Evolutionary conservation across 2,797 vertebrate genomes (phyloP), one percentile per base, ranked within the genome.

Genomic region (Acridotheres tristis): DNA sequence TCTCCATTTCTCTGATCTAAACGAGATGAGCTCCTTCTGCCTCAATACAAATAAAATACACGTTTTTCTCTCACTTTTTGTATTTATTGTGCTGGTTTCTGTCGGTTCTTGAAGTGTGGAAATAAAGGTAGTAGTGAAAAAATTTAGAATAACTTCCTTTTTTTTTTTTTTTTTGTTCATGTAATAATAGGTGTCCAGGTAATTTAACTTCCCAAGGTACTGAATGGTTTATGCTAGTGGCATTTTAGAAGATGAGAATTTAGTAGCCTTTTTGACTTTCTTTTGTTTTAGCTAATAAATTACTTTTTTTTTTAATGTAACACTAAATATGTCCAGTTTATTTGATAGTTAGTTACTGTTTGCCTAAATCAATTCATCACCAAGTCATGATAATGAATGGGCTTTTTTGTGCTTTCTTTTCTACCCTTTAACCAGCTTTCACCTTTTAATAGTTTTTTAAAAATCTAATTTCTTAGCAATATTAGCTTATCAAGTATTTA

Each of bases 21-120:
- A 71, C 73, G 87, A 90, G 85, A 87, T 55, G 76, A 81, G 67
- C 36, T 82, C 58, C 65, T 86, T 85, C 92, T 91, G 65, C 72
- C 81, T 93, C 94, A 91, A 68, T 88, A 88, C 61, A 94, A 98
- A 97, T 97, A 97, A 98, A 98, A 78, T 78, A 90, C 5, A 30
- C 61, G 77, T 86, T 92, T 95, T 92, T 82, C 87, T 93, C 87
- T 90, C 72, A 74, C 48, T 93, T 73, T 63, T 91, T 93, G 21
- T 92, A 79, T 90, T 95, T 96, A 83, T 80, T 91, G 25, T 7
- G 2, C 38, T 88, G 66, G 6, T 91, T 91, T 91, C 61, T 72
- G 10, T 75, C 2, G 5, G 48, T 81, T 66, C 53, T 75, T 93
- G 82, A 74, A 65, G 36, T 62, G 10, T 76, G n/a, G 48, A 85